These are phyloP conservation scores for Harmothoe impar DNA, from an alignment of 2,888 invertebrate genomes.

Conservation along the genomic window DNA sequence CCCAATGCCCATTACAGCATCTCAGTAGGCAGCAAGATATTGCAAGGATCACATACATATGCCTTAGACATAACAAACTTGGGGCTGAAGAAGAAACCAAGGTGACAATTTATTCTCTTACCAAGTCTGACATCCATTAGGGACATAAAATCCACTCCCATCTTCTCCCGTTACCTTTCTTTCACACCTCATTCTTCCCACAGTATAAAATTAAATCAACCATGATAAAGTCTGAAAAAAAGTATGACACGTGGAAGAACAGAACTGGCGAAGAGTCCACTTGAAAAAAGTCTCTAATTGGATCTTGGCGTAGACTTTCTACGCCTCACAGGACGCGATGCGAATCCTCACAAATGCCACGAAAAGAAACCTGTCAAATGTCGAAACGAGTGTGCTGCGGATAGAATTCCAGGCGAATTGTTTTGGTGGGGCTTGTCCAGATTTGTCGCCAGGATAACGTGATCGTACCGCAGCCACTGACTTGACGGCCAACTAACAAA, in stretches of 20 bases:
- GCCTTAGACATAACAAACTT: too few species aligned
- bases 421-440: constrained; percentile 16
- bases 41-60: too few species aligned
- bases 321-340: not conserved
- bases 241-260: not conserved
- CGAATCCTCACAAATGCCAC: not conserved
- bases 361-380: constrained; percentile 26
- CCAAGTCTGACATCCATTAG: too few species aligned
- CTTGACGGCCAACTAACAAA: constrained; percentile 35
- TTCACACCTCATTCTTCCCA: too few species aligned
- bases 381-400: not conserved
- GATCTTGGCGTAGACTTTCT: not conserved
- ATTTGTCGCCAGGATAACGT: constrained; percentile 41
- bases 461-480: not conserved
- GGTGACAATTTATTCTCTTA: too few species aligned
- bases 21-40: too few species aligned
- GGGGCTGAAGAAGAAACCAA: too few species aligned
- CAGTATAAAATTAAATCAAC: too few species aligned
- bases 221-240: not conserved
- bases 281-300: not conserved
- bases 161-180: too few species aligned
- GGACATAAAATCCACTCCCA: too few species aligned
- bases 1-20: not conserved
- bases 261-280: not conserved
- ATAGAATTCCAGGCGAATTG: constrained; percentile 13